Conservation (phyloP, 2,113 vertebrate genomes). For the Channa maculata region DNA sequence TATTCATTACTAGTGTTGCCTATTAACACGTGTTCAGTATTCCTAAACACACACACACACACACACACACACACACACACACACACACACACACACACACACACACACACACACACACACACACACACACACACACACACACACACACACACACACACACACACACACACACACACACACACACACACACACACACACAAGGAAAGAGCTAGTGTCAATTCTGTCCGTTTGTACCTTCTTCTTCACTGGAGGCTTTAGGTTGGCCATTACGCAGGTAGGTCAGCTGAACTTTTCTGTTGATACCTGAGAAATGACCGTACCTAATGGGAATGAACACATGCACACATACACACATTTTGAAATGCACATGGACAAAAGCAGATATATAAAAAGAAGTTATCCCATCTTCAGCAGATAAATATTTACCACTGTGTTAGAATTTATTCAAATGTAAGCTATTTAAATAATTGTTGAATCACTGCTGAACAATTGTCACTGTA, state of each 20-base stretch:
- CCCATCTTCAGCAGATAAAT: neutral
- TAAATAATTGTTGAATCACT: too few species aligned
- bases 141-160: neutral
- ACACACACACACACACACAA: neutral
- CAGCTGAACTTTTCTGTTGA: conserved; percentile 97
- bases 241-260: conserved; percentile 92
- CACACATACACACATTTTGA: conserved; percentile 26
- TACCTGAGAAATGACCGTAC: conserved; percentile 99
- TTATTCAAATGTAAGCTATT: too few species aligned
- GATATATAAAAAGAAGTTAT: conserved; percentile 9
- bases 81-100: neutral
- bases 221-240: conserved; percentile 87
- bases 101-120: neutral
- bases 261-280: conserved; percentile 93
- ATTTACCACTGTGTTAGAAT: neutral
- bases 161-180: neutral
- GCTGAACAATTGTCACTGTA: too few species aligned
- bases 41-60: neutral
- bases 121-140: neutral
- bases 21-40: neutral
- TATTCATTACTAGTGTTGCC: neutral
- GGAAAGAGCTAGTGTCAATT: neutral
- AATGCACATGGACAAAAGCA: conserved; percentile 1
- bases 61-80: neutral
- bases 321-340: conserved; percentile 76